Evolutionary conservation across 2,113 vertebrate genomes (phyloP), one percentile per base, ranked within the genome.

Genomic region (Apeltes quadracus): DNA sequence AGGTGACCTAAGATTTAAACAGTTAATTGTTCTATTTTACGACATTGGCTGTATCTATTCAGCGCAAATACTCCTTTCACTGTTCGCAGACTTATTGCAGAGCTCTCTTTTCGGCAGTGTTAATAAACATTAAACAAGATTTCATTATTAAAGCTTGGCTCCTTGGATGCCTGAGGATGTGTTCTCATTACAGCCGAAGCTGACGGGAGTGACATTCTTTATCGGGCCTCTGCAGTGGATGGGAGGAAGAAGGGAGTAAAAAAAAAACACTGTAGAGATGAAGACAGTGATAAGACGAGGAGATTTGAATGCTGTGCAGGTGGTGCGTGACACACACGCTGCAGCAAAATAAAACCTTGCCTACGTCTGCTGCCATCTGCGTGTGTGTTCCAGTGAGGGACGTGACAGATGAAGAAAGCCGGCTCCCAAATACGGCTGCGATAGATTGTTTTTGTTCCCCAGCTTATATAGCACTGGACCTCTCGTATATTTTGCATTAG

Each of bases 401-500:
- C 68, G 57, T 75, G 57, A 68, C 18, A 18, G 70, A 63, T 7
- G 58, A 69, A 69, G 66, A 61, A 16, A 16, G 41, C n/a, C 56
- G 44, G n/a, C 74, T 72, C 64, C 78, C 62, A 55, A 65, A 51
- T 32, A 12, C 58, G 76, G 69, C 48, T 75, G 75, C 76, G 75
- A 68, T 68, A 71, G 71, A 55, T 75, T 58, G 43, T 44, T 39
- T 63, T 55, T 38, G 50, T 67, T 27, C 22, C 4, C 20, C 43
- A 44, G 56, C 41, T 36, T 63, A 55, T 50, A 75, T 20, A 63
- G 50, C 41, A 56, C 69, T 78, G 71, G 34, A n/a, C 25, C 27
- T 71, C 66, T 88, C 79, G 86, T 88, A 29, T 75, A 84, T 85
- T 86, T 87, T 89, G 39, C 29, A 88, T 86, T 36, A 64, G 43